Evolutionary conservation across 2,113 vertebrate genomes (phyloP).

Genomic region (Ramphastos sulfuratus): DNA sequence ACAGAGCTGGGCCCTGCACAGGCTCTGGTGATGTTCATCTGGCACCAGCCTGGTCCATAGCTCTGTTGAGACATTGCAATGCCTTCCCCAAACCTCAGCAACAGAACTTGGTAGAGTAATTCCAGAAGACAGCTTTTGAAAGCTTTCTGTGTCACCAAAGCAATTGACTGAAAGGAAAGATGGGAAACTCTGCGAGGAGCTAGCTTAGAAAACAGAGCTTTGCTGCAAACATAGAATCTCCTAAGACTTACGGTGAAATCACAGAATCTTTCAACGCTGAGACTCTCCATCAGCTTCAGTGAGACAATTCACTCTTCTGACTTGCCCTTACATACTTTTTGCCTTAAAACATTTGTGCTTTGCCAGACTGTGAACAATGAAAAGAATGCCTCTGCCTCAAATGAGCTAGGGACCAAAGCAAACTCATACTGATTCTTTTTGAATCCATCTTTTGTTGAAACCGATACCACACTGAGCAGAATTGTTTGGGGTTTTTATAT

Average conservation of each 20-base stretch:
- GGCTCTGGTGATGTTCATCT: neutral
- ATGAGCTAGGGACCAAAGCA: slow-evolving; percentile 9
- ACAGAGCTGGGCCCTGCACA: neutral
- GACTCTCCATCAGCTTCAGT: slow-evolving; percentile 2
- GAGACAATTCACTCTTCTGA: neutral
- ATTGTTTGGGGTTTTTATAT: neutral
- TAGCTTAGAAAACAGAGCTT: neutral
- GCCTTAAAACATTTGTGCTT: neutral
- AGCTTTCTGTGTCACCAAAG: neutral
- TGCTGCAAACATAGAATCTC: neutral
- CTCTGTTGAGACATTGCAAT: neutral
- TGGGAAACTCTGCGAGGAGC: neutral
- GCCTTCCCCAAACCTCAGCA: neutral
- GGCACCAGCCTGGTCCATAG: neutral
- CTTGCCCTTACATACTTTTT: neutral
- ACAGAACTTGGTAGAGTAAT: neutral
- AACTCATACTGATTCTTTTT: neutral
- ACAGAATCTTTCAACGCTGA: neutral
- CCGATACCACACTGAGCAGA: neutral
- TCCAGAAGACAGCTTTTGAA: neutral
- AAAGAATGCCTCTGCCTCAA: neutral
- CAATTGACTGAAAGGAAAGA: neutral
- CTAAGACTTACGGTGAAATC: neutral
- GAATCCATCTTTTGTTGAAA: neutral
- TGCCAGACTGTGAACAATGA: neutral